Percentiles rank a stretch among this genome's conserved stretches.
Conservation (phyloP, 2,797 vertebrate species). For the Halcyon chelicuti region DNA sequence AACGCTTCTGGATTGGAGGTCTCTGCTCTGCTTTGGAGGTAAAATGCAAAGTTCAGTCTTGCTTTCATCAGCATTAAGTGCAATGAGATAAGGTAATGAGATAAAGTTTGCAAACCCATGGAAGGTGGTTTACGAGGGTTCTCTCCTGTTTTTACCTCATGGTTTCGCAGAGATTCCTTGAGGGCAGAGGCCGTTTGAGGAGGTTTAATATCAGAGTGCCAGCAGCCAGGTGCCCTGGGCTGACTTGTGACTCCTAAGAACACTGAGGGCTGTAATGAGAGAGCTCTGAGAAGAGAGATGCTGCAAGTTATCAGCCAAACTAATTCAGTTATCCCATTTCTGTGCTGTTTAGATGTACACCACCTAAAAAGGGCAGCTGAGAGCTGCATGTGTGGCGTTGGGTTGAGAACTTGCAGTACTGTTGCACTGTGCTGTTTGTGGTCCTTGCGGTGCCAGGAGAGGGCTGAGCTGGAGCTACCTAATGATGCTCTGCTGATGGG, state of each 20-base stretch:
- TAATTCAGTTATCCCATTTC: background rate
- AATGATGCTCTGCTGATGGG: background rate
- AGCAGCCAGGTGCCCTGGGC: background rate
- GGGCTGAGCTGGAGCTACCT: background rate
- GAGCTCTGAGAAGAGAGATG: background rate
- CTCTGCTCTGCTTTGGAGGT: background rate
- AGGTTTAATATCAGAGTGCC: background rate
- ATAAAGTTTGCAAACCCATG: background rate
- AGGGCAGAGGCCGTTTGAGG: background rate
- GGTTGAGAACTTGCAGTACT: rapidly evolving
- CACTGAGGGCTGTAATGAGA: background rate
- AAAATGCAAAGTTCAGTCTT: background rate
- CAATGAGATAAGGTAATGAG: background rate
- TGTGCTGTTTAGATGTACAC: background rate
- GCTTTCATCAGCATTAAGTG: background rate
- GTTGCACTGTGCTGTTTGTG: rapidly evolving
- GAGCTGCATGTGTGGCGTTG: rapidly evolving
- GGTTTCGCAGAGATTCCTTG: background rate
- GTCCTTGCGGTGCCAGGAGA: background rate
- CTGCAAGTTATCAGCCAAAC: background rate
- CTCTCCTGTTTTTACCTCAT: background rate
- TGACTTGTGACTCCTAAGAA: background rate
- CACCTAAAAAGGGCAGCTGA: rapidly evolving
- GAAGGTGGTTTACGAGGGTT: background rate
- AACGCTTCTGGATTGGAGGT: background rate